phyloP scores from a whole-genome alignment of 2,113 vertebrate genomes.

The Cyprinus carpio region DNA sequence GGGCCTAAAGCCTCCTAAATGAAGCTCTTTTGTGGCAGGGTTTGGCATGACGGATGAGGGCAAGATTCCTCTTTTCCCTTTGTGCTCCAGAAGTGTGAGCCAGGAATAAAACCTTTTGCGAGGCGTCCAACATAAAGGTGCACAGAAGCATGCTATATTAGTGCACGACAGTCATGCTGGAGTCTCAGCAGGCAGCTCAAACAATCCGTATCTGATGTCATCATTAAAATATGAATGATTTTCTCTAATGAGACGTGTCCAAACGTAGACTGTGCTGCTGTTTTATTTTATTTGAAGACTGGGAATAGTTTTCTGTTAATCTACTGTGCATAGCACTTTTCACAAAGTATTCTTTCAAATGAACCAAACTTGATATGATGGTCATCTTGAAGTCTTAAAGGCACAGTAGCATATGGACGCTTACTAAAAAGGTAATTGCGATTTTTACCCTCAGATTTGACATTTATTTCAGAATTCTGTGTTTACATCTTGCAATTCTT shows the following conservation, averaged over 20 bases:
- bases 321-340: background rate
- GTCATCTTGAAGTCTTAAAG: background rate
- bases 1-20: background rate
- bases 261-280: background rate
- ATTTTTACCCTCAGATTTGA: too few relatives aligned
- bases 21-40: conserved; percentile 21
- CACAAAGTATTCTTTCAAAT: background rate
- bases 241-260: background rate
- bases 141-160: background rate
- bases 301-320: background rate
- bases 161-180: background rate
- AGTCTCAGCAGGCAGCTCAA: background rate
- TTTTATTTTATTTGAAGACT: background rate
- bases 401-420: background rate
- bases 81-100: background rate
- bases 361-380: background rate
- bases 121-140: background rate
- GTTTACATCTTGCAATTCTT: too few relatives aligned
- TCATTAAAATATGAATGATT: background rate
- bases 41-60: conserved; percentile 3
- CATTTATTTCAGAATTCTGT: background rate
- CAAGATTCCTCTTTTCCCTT: background rate
- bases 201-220: background rate
- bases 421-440: too few relatives aligned
- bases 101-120: background rate